phyloP scores from a whole-genome alignment of 2,113 vertebrate species.

The Plecotus auritus region DNA sequence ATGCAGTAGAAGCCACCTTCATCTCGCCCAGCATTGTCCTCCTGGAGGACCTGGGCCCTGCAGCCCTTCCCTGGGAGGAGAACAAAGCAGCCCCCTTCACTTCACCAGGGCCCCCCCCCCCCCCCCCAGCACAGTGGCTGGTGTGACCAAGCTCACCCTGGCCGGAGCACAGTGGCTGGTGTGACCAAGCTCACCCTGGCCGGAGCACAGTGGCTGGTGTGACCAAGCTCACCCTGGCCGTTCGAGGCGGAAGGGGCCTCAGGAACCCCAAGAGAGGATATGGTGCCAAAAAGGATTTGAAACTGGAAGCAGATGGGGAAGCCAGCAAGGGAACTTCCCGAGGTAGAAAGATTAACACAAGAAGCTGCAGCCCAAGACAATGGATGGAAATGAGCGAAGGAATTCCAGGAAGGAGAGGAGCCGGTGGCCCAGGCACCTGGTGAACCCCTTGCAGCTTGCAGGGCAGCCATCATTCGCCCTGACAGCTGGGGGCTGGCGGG shows the following conservation, averaged over 20 bases:
- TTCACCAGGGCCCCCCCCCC: neutral
- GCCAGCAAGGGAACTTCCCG: neutral
- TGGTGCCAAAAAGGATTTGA: constrained; percentile 49
- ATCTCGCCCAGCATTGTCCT: neutral
- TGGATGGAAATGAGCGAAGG: constrained; percentile 64
- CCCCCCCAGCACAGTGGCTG: neutral
- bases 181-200: constrained; percentile 43
- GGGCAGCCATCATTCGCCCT: neutral
- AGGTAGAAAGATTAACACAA: constrained; percentile 31
- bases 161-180: neutral
- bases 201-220: neutral
- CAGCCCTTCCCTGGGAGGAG: neutral
- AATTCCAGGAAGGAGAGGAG: neutral
- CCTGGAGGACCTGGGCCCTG: neutral
- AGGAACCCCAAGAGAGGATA: constrained; percentile 10
- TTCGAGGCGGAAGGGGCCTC: constrained; percentile 15
- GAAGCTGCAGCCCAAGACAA: constrained; percentile 26
- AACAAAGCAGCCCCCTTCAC: neutral
- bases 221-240: neutral
- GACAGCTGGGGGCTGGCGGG: neutral
- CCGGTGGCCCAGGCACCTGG: neutral
- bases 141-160: constrained; percentile 18
- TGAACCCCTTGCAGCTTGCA: neutral
- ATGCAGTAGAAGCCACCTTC: neutral
- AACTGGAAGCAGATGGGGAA: constrained; percentile 49